phyloP scores from a whole-genome alignment of 2,113 vertebrate genomes.

The Fulica atra region DNA sequence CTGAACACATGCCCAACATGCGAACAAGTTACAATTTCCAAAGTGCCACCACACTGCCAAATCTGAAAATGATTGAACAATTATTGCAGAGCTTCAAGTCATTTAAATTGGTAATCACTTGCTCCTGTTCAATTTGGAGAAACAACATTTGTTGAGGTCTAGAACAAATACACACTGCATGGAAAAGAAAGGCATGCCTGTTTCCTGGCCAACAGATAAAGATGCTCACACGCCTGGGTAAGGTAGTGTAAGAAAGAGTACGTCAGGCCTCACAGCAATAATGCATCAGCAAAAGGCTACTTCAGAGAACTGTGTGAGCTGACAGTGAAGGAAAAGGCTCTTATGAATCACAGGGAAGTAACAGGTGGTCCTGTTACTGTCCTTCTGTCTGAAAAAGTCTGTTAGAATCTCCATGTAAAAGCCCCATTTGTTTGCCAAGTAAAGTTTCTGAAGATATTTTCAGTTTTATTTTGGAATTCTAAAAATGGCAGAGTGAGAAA shows the following conservation, averaged over 20 bases:
- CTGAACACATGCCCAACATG: conserved; percentile 98
- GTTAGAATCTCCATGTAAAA: not conserved
- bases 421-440: not conserved
- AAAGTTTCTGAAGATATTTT: not conserved
- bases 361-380: not conserved
- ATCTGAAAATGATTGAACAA: conserved; percentile 79
- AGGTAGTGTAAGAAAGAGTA: not conserved
- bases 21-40: conserved; percentile 98
- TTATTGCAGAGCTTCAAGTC: not conserved
- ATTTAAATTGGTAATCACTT: not conserved
- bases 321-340: not conserved
- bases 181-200: not conserved
- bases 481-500: not conserved
- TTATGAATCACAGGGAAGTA: not conserved
- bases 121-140: not conserved
- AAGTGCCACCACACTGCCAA: conserved; percentile 96
- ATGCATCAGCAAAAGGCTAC: not conserved
- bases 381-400: not conserved
- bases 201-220: not conserved
- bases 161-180: not conserved
- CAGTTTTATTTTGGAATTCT: not conserved
- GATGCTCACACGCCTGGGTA: not conserved
- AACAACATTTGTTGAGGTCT: not conserved
- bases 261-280: not conserved
- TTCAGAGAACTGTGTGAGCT: not conserved